Base-by-base conservation (phyloP, 2,888 invertebrate species). In the Sylvicola cinctus region DNA sequence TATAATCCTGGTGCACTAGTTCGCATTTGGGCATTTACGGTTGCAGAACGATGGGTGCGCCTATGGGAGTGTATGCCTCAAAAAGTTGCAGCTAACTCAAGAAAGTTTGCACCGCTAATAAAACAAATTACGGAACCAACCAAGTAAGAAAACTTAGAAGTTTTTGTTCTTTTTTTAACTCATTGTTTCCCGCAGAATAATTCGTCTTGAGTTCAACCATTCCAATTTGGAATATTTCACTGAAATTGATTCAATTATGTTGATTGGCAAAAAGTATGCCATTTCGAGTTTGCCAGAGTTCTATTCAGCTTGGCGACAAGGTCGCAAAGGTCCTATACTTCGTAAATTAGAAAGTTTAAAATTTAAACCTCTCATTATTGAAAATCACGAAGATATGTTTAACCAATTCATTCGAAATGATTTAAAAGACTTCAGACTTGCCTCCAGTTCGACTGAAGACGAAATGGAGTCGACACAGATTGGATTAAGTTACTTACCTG, bases 201-300 rank as follows among this genome's bases (percentile, higher is more conserved):
- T 90, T 41, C 68, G 87, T 43, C 58, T 91, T 41, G 91, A 91
- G 55, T 80, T 91, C 47, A 80, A 85, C 54, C 85, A 85, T 50
- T 70, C 68, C 38, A 60, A 70, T 35, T 62, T 85, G 34, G 72
- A 78, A 29, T 88, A 90, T 53, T 88, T 88, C 51, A 81, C 84
- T 11, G 81, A 85, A 49, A 58, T 91, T 34, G 90, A 91, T 61
- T 85, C 83, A 12, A 73, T 91, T 2, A 56, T 79, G 40, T 58
- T 90, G 25, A 71, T 72, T 42, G 90, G 90, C 1, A 68, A 61
- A 34, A 56, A 54, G n/a, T n/a, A n/a, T n/a, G n/a, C n/a, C n/a
- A n/a, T n/a, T n/a, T n/a, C n/a, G n/a, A n/a, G n/a, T n/a, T n/a
- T n/a, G n/a, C n/a, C n/a, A n/a, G n/a, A n/a, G n/a, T n/a, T n/a